Base-by-base conservation (phyloP, 1,140 invertebrate genomes). In the Drosophila tropicalis region DNA sequence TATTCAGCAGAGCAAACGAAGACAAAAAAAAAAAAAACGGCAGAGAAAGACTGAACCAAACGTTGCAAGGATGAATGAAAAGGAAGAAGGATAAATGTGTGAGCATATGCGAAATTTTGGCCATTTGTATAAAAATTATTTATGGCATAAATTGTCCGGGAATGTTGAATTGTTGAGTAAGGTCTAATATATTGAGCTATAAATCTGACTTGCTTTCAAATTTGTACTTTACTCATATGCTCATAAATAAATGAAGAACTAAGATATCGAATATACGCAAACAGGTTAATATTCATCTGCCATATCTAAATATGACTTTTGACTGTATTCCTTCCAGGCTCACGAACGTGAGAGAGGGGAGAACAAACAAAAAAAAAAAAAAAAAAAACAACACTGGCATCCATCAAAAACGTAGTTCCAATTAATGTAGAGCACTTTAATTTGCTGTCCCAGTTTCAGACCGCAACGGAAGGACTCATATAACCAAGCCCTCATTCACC, bases 381-480 rank as follows among this genome's bases (percentile, higher is more conserved):
- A 19, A 9, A 9, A 17, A 19, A 19, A 4, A 19, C 3, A 47
- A 12, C 44, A n/a, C 7, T 10, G 44, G 62, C 77, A 76, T 79
- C 64, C 55, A 70, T 72, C 69, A 72, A 62, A 76, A 62, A 15
- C 7, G 19, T 70, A 69, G 70, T 64, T 67, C 71, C 76, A 86
- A 83, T 86, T 87, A 89, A 87, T 73, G 69, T 58, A 61, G 36
- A 36, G 44, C 84, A 80, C 83, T 82, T 87, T 79, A 76, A 72
- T 71, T 81, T 68, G 61, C 40, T 84, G 76, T 65, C 56, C 81
- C 72, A 83, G 61, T 80, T 85, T 76, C 58, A 44, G 63, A 68
- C 40, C 75, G 29, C 44, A 40, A 41, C 36, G 69, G 67, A 57
- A 68, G 56, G 62, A 15, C 62, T 39, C 22, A 58, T 54, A 41